Evolutionary conservation across 1,140 invertebrate species (phyloP), one percentile per base, ranked within the genome.

Genomic region (Drosophila willistoni): DNA sequence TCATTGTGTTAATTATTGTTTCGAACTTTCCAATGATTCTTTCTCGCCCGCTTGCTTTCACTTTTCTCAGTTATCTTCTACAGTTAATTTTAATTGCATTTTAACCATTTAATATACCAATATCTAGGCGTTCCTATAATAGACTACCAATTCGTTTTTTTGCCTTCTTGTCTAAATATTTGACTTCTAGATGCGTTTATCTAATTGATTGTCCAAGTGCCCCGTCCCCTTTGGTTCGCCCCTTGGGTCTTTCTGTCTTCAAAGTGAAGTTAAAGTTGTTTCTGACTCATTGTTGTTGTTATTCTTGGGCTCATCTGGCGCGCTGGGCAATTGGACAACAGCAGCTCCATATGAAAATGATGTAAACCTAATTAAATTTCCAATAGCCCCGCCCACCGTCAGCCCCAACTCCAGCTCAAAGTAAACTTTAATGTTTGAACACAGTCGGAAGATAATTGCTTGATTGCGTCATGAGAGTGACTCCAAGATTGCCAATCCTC

Each of bases 281-380:
- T 70, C 41, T 64, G 68, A 77, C 71, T 73, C 78, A 87, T 54
- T 69, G 22, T 51, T 55, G 42, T 54, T 64, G 54, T 72, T 73
- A 36, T 63, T 54, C 56, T 60, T 42, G 57, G 10, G 82, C 82
- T 75, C 82, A 86, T 86, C 82, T 87, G 82, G 83, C 84, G 56
- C 36, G 36, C 36, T 39, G 36, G 36, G 77, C 54, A 81, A 86
- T 55, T 71, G 77, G 77, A 19, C 17, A 22, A 6, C 36, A 39
- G 5, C 36, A 39, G 36, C 36, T 39, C 25, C 54, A 17, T 66
- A 89, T 66, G 77, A 79, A 84, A 89, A 80, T 87, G 80, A 80
- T 87, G 84, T 89, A 87, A 87, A 87, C 80, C 84, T 89, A 87
- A 87, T 87, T 87, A 90, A 87, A 87, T 87, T 87, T 89, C 84